phyloP scores from a whole-genome alignment of 1,140 invertebrate genomes.

The Pachyrhynchus sulphureomaculatus region DNA sequence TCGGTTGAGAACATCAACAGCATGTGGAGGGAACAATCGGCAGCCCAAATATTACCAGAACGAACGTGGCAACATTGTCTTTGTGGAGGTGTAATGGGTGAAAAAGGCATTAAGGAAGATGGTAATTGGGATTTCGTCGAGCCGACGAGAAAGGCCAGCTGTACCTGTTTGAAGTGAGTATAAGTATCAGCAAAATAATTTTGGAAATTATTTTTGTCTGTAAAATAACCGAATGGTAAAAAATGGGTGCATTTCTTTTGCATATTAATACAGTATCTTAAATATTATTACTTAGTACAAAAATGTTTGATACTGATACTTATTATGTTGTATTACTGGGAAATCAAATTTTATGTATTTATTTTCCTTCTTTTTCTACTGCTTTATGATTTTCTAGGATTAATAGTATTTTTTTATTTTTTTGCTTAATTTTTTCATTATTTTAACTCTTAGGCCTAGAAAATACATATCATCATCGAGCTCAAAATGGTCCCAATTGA shows the following conservation, averaged over 20 bases:
- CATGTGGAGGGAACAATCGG: conserved; percentile 56
- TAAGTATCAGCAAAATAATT: no score
- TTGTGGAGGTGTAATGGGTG: conserved; percentile 53
- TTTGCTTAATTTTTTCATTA: background rate
- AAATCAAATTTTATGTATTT: no score
- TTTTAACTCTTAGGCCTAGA: conserved; percentile 14
- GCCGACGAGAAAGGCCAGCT: conserved; percentile 75
- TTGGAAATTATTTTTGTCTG: no score
- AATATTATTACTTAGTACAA: no score
- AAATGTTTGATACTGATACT: no score
- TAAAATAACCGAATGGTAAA: no score
- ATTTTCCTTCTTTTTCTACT: background rate
- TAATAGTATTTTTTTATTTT: background rate
- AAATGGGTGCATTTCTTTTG: no score
- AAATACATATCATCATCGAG: conserved; percentile 18
- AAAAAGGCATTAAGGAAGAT: conserved; percentile 37
- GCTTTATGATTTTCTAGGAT: no score
- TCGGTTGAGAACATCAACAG: conserved; percentile 56
- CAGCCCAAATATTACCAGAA: conserved; percentile 68
- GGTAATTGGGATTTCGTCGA: conserved; percentile 86
- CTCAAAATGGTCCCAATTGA: conserved; percentile 18
- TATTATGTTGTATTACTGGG: no score
- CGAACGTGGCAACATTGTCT: conserved; percentile 76
- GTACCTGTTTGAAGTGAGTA: conserved; percentile 76
- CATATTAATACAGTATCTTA: no score